These are phyloP conservation scores for Bombus confusus DNA, from an alignment of 1,140 invertebrate species.

Conservation along the genomic window DNA sequence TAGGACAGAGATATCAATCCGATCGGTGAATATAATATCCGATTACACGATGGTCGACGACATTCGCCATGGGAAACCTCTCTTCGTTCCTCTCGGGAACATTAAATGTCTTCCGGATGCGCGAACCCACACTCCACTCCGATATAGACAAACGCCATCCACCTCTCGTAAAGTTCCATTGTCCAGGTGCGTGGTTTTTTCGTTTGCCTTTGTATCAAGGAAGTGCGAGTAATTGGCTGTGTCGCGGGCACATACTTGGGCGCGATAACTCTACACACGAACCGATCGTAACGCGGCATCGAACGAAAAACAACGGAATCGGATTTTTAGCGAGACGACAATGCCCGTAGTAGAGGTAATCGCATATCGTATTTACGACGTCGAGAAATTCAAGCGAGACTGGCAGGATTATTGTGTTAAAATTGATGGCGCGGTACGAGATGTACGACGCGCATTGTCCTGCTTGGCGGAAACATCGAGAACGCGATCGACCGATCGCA, in stretches of 20 bases:
- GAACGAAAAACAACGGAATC: not conserved
- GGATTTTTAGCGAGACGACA: conserved; percentile 50
- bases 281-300: not conserved
- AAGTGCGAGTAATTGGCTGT: not conserved
- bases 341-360: conserved; percentile 44
- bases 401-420: conserved; percentile 56
- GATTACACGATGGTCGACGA: conserved; percentile 59
- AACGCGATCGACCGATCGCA: not conserved
- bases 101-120: conserved; percentile 22
- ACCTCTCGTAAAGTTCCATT: not conserved
- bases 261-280: not conserved
- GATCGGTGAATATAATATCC: conserved; percentile 70
- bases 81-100: not conserved
- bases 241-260: not conserved
- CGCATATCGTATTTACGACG: conserved; percentile 57
- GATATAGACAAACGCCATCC: too few relatives aligned
- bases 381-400: conserved; percentile 33
- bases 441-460: conserved; percentile 40
- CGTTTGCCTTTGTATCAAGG: not conserved
- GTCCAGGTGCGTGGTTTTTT: not conserved
- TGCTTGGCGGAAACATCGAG: conserved; percentile 7
- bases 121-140: not conserved
- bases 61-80: not conserved
- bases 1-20: conserved; percentile 69
- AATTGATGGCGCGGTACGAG: conserved; percentile 12